Conservation (phyloP, 2,888 invertebrate species). For the Nysson spinosus region DNA sequence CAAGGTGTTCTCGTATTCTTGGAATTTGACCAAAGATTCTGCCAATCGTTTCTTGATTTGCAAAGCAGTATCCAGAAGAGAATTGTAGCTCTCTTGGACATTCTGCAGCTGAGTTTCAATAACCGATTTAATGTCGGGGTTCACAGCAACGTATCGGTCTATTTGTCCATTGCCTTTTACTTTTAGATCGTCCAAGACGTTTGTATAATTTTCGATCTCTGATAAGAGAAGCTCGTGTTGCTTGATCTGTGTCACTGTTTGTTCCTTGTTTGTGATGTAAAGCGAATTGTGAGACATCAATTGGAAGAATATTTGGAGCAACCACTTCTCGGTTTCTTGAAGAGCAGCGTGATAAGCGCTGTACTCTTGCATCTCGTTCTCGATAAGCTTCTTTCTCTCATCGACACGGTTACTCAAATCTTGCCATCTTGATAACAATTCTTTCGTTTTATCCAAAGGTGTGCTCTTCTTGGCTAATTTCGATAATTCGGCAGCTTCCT, state of each 20-base stretch:
- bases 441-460: slow-evolving; percentile 81
- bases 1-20: slow-evolving; percentile 94
- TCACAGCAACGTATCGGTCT: slow-evolving; percentile 85
- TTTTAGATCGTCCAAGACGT: slow-evolving; percentile 88
- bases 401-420: slow-evolving; percentile 83
- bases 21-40: slow-evolving; percentile 94
- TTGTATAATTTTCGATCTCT: slow-evolving; percentile 91
- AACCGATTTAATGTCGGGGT: slow-evolving; percentile 86
- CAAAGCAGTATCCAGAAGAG: slow-evolving; percentile 90
- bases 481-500: slow-evolving; percentile 87
- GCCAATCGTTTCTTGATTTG: slow-evolving; percentile 93
- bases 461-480: slow-evolving; percentile 84
- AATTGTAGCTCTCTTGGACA: slow-evolving; percentile 95
- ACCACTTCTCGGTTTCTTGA: slow-evolving; percentile 97
- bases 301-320: slow-evolving; percentile 95
- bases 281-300: slow-evolving; percentile 97
- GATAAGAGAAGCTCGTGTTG: slow-evolving; percentile 88
- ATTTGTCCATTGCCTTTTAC: slow-evolving; percentile 91
- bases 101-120: slow-evolving; percentile 93
- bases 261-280: slow-evolving; percentile 93
- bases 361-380: slow-evolving; percentile 90
- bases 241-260: slow-evolving; percentile 93
- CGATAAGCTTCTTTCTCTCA: slow-evolving; percentile 83
- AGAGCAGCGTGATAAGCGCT: slow-evolving; percentile 92
- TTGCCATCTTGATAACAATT: slow-evolving; percentile 84